These are phyloP conservation scores for Cacoxenus indagator DNA, from an alignment of 2,888 invertebrate genomes.

Conservation along the genomic window DNA sequence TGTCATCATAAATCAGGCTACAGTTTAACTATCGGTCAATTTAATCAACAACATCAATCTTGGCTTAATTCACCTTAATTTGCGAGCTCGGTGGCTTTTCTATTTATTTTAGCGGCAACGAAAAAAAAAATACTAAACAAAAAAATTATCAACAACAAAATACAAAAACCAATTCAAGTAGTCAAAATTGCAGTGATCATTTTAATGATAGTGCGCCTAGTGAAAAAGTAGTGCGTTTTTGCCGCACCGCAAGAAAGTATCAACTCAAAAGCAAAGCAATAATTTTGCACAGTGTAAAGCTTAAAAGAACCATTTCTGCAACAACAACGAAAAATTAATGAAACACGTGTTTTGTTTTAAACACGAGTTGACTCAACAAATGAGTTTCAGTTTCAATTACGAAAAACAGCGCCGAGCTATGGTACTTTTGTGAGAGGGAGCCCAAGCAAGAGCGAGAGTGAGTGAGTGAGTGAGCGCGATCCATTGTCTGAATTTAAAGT, in stretches of 20 bases:
- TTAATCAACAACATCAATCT: not conserved
- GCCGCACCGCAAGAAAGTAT: no score
- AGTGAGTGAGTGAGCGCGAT: no score
- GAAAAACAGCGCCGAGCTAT: not conserved
- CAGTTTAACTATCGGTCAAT: constrained; percentile 8
- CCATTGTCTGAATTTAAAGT: not conserved
- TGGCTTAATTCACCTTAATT: not conserved
- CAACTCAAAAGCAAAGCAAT: not conserved
- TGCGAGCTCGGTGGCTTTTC: not conserved
- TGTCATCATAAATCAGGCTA: constrained; percentile 21
- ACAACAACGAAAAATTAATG: constrained; percentile 37
- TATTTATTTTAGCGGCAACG: not conserved
- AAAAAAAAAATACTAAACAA: constrained; percentile 1
- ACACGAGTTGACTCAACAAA: not conserved
- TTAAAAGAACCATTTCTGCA: not conserved
- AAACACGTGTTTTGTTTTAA: constrained; percentile 25
- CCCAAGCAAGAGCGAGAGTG: not conserved
- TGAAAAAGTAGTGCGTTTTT: no score
- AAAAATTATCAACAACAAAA: constrained; percentile 17
- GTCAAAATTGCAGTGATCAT: constrained; percentile 57
- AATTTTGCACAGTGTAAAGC: not conserved
- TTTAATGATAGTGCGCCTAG: constrained; percentile 65
- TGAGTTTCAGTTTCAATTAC: not conserved
- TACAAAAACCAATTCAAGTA: constrained; percentile 42
- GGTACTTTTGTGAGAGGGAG: constrained; percentile 25